Evolutionary conservation across 1,140 invertebrate species (phyloP).

Genomic region (Megathymus violae): DNA sequence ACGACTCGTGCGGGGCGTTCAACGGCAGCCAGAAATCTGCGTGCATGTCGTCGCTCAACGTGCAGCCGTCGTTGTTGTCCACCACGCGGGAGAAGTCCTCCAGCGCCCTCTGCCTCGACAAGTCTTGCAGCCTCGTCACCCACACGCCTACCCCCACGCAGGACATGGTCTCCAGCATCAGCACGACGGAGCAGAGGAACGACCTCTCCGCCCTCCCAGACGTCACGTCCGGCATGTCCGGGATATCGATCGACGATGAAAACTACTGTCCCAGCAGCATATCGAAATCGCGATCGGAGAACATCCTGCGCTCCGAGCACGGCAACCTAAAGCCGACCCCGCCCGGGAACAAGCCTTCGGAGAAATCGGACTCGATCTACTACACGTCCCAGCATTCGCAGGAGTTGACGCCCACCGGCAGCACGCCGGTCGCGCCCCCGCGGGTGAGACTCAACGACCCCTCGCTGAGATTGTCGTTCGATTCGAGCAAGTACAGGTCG

Average conservation of each 20-base stretch:
- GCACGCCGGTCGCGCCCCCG: slow-evolving; percentile 48
- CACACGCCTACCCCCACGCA: slow-evolving; percentile 81
- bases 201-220: slow-evolving; percentile 77
- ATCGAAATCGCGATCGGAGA: slow-evolving; percentile 79
- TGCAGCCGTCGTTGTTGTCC: slow-evolving; percentile 74
- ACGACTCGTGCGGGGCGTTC: slow-evolving; percentile 78
- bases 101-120: slow-evolving; percentile 77
- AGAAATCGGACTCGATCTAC: slow-evolving; percentile 81
- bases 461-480: slow-evolving; percentile 73
- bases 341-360: slow-evolving; percentile 49
- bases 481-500: slow-evolving; percentile 70
- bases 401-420: slow-evolving; percentile 71
- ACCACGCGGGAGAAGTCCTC: slow-evolving; percentile 77
- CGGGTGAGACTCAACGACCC: slow-evolving; percentile 67
- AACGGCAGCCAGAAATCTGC: slow-evolving; percentile 80
- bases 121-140: slow-evolving; percentile 74
- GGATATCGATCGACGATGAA: slow-evolving; percentile 81
- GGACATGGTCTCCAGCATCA: slow-evolving; percentile 83
- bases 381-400: slow-evolving; percentile 78
- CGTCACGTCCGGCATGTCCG: slow-evolving; percentile 78
- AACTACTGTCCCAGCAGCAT: slow-evolving; percentile 76
- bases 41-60: slow-evolving; percentile 76
- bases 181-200: slow-evolving; percentile 78
- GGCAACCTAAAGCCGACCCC: slow-evolving; percentile 64
- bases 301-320: slow-evolving; percentile 78